These are phyloP conservation scores for Prolemur simus DNA, from an alignment of 2,113 vertebrate genomes.

Conservation along the genomic window DNA sequence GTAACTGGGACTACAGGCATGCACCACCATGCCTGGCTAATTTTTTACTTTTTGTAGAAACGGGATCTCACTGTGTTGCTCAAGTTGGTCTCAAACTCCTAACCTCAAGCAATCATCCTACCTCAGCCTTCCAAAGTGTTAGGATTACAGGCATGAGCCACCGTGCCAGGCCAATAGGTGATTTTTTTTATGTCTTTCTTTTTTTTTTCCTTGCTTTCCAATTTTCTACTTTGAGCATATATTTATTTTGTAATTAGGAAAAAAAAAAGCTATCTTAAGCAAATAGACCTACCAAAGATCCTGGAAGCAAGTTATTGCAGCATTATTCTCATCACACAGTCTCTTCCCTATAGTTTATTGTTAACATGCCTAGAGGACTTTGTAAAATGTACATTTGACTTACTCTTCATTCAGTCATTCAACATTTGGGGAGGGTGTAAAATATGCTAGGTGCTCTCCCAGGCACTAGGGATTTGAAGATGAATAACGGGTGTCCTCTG, in stretches of 20 bases:
- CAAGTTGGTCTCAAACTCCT: too few species aligned
- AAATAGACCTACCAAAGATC: background rate
- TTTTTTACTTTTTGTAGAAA: too few species aligned
- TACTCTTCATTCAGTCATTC: background rate
- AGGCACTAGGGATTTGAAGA: background rate
- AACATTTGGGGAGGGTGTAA: background rate
- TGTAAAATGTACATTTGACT: background rate
- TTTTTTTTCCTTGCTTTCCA: background rate
- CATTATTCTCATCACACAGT: background rate
- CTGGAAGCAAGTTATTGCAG: background rate
- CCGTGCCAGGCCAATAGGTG: too few species aligned
- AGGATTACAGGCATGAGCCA: too few species aligned
- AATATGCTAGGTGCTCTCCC: background rate
- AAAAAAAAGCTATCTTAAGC: background rate
- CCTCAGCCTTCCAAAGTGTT: too few species aligned
- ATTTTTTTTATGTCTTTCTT: background rate
- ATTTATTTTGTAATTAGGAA: background rate
- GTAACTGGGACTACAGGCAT: too few species aligned
- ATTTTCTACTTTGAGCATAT: background rate
- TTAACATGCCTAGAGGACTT: background rate
- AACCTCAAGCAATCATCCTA: too few species aligned
- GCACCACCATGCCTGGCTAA: too few species aligned
- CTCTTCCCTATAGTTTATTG: background rate
- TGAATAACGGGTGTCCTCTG: background rate
- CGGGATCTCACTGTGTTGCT: too few species aligned